These are phyloP conservation scores for Sphenodon punctatus DNA, from an alignment of 2,797 vertebrate genomes.

Conservation along the genomic window DNA sequence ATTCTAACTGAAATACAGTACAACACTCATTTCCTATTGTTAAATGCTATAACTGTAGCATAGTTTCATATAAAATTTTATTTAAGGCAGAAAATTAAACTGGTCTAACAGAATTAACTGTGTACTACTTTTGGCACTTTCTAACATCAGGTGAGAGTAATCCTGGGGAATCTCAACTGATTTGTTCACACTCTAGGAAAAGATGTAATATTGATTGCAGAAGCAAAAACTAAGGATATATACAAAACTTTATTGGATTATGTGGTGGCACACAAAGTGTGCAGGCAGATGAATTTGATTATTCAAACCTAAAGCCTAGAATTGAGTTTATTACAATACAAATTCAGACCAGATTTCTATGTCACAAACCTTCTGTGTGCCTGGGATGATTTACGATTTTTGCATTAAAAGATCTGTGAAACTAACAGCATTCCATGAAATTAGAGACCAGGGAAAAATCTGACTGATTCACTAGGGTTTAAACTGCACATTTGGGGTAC, in stretches of 20 bases:
- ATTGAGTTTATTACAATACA: no score
- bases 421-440: not conserved
- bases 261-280: no score
- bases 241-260: no score
- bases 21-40: not conserved
- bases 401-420: not conserved
- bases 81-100: not conserved
- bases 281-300: no score
- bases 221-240: not conserved
- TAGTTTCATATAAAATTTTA: not conserved
- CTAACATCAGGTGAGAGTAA: not conserved
- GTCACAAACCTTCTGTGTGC: not conserved
- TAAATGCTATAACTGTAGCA: not conserved
- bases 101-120: not conserved
- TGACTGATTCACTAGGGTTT: not conserved
- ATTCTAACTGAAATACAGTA: not conserved
- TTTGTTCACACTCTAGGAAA: not conserved
- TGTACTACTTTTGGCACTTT: not conserved
- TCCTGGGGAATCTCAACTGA: not conserved
- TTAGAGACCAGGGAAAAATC: no score
- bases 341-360: not conserved
- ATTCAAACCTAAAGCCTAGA: rapidly evolving
- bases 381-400: not conserved
- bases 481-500: slow-evolving; percentile 19
- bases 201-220: not conserved